Percentiles rank a stretch among this genome's conserved stretches.
Evolutionary conservation across 2,888 invertebrate genomes (phyloP).

Genomic region (Aphelenchoides bicaudatus): DNA sequence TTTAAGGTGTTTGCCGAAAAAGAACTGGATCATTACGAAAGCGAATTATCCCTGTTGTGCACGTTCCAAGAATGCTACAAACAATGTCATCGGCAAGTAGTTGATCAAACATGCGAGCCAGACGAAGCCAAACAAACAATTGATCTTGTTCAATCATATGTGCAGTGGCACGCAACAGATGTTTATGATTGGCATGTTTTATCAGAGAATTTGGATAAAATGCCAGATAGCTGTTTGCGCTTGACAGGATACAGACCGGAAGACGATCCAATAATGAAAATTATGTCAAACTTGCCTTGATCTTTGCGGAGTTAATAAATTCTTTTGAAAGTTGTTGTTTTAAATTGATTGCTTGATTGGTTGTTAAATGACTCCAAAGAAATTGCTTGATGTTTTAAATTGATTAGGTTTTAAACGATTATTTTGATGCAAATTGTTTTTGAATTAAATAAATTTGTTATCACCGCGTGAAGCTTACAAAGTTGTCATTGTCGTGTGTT

Average conservation of each 20-base stretch:
- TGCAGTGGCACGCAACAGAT: constrained; percentile 55
- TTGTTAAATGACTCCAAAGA: too few species aligned
- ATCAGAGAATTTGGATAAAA: constrained; percentile 35
- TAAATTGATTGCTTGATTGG: too few species aligned
- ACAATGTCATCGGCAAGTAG: constrained; percentile 15
- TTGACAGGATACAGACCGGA: constrained; percentile 36
- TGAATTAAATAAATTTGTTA: too few species aligned
- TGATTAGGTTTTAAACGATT: too few species aligned
- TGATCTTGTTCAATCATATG: constrained; percentile 44
- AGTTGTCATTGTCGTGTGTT: too few species aligned
- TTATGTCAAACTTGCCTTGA: constrained; percentile 28
- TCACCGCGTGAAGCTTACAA: too few species aligned
- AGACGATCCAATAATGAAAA: constrained; percentile 34
- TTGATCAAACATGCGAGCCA: constrained; percentile 43
- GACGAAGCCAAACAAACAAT: constrained; percentile 39
- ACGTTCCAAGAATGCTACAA: constrained; percentile 47
- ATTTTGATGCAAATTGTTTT: too few species aligned
- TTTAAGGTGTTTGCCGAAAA: constrained; percentile 40
- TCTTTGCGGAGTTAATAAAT: too few species aligned
- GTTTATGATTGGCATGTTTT: constrained; percentile 54
- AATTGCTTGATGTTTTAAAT: too few species aligned
- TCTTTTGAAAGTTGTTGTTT: too few species aligned
- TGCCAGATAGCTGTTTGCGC: constrained; percentile 37
- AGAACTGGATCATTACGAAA: constrained; percentile 48
- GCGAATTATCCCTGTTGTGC: constrained; percentile 26